Evolutionary conservation across 2,113 vertebrate genomes (phyloP), one percentile per base, ranked within the genome.

Genomic region (Hippocampus zosterae): DNA sequence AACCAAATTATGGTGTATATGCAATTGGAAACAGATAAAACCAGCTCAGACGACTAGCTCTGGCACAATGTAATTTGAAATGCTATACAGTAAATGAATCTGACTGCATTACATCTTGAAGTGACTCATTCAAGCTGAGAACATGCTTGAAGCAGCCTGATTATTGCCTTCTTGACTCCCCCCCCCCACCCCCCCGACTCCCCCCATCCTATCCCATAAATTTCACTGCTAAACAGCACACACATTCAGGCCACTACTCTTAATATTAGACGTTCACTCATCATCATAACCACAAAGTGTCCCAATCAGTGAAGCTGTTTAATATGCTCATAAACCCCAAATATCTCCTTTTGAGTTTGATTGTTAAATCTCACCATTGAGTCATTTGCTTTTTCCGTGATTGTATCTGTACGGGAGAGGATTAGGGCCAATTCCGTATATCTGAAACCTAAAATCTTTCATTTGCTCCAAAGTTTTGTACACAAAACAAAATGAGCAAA

Each of bases 261-360:
- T 57, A 57, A 15, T 27, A n/a, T 57, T 27, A 12, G 18, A 42
- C 52, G 50, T 50, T 21, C 11, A 56, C 18, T 12, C 67, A 19
- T n/a, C 8, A 64, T 48, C 16, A 63, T 33, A 56, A 65, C 21
- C 18, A 23, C 37, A 44, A 48, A 46, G 42, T 29, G 42, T 65
- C n/a, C 12, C 23, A 13, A 65, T 65, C 23, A 65, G 37, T 4
- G 21, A 48, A 18, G 21, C 25, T 5, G 16, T 33, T 52, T 29
- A 11, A 37, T 37, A 56, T 67, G 62, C 23, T 72, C 59, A 42
- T n/a, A 19, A 12, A 29, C 70, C n/a, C 64, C 73, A 16, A 41
- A 50, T 46, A 44, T 33, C 53, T 52, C 46, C 44, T 25, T 21
- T 18, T 23, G 41, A 11, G 27, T 18, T 41, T 9, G 42, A 40